A percentile compares a stretch with the other conserved stretches of the same genome.
Conservation (phyloP, 2,797 vertebrate species). For the Sebastes dallii region DNA sequence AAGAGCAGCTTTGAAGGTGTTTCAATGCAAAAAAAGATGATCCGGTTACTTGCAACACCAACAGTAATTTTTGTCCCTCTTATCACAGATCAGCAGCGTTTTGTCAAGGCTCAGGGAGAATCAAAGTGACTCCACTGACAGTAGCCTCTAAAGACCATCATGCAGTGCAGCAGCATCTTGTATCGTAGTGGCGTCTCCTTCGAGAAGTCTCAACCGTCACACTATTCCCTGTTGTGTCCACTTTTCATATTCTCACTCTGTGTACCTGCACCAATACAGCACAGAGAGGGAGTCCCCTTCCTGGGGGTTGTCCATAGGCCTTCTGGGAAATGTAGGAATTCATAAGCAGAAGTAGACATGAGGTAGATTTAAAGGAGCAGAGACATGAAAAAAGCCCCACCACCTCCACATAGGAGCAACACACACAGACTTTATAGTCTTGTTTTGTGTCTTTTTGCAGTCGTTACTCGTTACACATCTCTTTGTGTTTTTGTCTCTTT, state of each 20-base stretch:
- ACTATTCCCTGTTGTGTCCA: not conserved
- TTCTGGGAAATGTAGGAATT: slow-evolving; percentile 32
- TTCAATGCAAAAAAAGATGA: not conserved
- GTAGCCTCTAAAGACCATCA: slow-evolving; percentile 9
- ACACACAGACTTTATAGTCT: too few relatives aligned
- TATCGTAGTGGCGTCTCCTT: not conserved
- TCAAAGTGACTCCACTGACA: not conserved
- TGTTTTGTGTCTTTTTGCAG: too few relatives aligned
- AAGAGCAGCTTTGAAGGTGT: not conserved
- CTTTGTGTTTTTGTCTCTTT: too few relatives aligned
- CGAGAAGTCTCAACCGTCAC: not conserved
- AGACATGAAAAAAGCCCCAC: too few relatives aligned
- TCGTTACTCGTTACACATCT: too few relatives aligned
- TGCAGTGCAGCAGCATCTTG: slow-evolving; percentile 1
- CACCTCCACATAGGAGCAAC: too few relatives aligned
- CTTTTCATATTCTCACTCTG: not conserved
- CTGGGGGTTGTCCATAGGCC: not conserved
- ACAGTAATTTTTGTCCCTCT: not conserved
- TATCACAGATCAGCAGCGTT: slow-evolving; percentile 13
- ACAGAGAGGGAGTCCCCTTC: not conserved
- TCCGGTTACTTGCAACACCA: slow-evolving; percentile 1
- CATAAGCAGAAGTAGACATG: not conserved
- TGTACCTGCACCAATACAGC: not conserved
- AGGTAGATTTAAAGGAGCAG: not conserved
- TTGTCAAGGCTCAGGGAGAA: not conserved